Conservation (phyloP, 2,113 vertebrate genomes). For the Atlantisia rogersi region DNA sequence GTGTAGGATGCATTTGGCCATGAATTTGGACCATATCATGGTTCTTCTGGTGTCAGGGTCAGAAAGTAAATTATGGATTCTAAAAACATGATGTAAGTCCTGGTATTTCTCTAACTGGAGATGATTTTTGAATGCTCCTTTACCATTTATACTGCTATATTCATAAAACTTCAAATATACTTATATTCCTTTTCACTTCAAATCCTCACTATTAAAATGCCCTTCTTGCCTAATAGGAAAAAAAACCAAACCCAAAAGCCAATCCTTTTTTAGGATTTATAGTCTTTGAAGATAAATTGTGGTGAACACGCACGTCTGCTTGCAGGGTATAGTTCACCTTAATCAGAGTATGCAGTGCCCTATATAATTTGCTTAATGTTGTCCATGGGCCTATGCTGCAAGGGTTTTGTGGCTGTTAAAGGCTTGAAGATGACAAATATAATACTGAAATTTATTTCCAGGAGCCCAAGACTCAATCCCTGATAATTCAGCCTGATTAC, state of each 20-base stretch:
- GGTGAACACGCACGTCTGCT: neutral
- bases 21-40: neutral
- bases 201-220: neutral
- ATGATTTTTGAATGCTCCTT: neutral
- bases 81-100: neutral
- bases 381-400: neutral
- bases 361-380: conserved; percentile 33
- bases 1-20: neutral
- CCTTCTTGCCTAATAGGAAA: neutral
- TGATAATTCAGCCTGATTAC: conserved; percentile 22
- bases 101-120: neutral
- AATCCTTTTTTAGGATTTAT: neutral
- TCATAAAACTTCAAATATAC: neutral
- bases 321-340: neutral
- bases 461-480: neutral
- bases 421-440: conserved; percentile 29
- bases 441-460: conserved; percentile 30
- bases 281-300: neutral
- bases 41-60: neutral
- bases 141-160: neutral
- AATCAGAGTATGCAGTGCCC: neutral
- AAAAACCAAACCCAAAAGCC: neutral
- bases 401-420: conserved; percentile 22
- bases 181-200: neutral
- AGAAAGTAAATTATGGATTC: neutral